Evolutionary conservation across 2,888 invertebrate genomes (phyloP), one percentile per base, ranked within the genome.

Genomic region (Pelosia muscerda): DNA sequence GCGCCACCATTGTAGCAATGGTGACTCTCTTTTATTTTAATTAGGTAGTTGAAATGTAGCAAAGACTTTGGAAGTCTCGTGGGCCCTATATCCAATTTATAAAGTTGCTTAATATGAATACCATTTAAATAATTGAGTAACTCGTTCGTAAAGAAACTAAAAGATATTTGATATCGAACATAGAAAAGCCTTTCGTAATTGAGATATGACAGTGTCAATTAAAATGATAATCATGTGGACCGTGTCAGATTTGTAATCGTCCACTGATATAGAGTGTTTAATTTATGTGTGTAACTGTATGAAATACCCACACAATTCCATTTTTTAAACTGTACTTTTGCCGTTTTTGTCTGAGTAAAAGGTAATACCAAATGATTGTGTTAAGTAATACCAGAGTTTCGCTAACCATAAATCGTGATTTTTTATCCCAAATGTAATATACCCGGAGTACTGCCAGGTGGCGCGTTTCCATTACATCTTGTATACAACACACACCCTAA

Each of bases 171-270:
- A 54, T 54, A 53, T 15, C 13, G n/a, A n/a, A 28, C 26, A 22
- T 26, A 58, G 53, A 72, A 56, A 66, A 68, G 71, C 34, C n/a
- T 72, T 69, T 58, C 63, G 65, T 69, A 72, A 75, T 76, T 65
- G 22, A 72, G 76, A 76, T 74, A 75, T 2, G 63, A 58, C 63
- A 63, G 68, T 76, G 78, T 75, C 75, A 79, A 82, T 81, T 81
- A 82, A 72, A 76, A 69, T 67, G 82, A 78, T 81, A 78, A 74
- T 67, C 22, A 77, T 73, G 74, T 79, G 69, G 74, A 77, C 3
- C 54, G 26, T 65, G 69, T 72, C 59, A n/a, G 22, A 63, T 68
- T 57, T 68, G 10, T 64, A 63, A 42, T 57, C 68, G 65, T 76
- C 72, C 67, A 68, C 69, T 31, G 26, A 59, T 62, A 53, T 26